Base-by-base conservation (phyloP, 1,140 invertebrate species). In the Halictus rubicundus region DNA sequence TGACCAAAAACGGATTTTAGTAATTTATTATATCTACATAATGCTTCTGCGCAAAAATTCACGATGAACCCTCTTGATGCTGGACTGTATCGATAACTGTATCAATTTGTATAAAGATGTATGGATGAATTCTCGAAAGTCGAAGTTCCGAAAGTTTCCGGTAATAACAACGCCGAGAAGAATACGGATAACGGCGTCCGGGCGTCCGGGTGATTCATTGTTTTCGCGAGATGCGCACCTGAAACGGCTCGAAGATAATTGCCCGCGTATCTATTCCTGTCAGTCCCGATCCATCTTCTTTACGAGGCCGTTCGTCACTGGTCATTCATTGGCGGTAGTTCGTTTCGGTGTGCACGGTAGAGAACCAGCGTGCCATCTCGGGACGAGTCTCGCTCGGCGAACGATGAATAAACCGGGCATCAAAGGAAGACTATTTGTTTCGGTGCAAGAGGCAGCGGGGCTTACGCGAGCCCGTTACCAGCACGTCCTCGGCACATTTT, bases 231-330 rank as follows among this genome's bases (percentile, higher is more conserved):
- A 76, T 77, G 66, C 46, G 27, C 71, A 46, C 54, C 76, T 71
- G 49, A 76, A 63, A 49, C 54, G 54, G 78, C 84, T 60, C 64
- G 57, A 71, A 65, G 82, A 78, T 81, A 84, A 85, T 82, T 76
- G 83, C 54, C 19, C 52, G 37, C 39, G 59, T 82, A 78, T 85
- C 83, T 78, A 85, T 85, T 82, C 32, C 66, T 64, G 70, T 71
- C 61, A 49, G 59, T 78, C n/a, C 23, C 79, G 70, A 84, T 85
- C 83, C 60, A 72, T 85, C 79, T 85, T 81, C 83, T 85, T 85
- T 78, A 84, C 65, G 74, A 84, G 74, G 65, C 23, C 46, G 78
- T 85, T 80, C 49, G 73, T 85, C 79, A 81, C 69, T 37, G 82
- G 78, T 71, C 72, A 83, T 85, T 78, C 82, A 85, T 85, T 78